Evolutionary conservation across 2,113 vertebrate species (phyloP), one percentile per base, ranked within the genome.

Genomic region (Eptesicus fuscus): DNA sequence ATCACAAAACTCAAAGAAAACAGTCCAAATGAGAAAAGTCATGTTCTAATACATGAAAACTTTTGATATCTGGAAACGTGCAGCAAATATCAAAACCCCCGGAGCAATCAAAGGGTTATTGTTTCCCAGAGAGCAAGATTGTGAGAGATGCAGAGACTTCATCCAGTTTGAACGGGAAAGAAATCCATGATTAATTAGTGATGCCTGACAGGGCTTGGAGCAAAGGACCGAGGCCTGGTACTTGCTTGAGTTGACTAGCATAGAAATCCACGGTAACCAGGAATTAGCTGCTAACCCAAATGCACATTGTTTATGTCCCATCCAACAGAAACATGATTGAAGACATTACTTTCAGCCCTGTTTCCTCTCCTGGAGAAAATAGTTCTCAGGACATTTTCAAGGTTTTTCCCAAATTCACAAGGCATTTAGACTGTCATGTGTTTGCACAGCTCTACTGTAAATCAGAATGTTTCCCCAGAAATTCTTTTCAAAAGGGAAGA

Each of bases 351-450:
- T 74, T 59, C 53, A 88, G 37, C 85, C 25, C 18, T 69, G 90
- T 95, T 83, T 14, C 53, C 7, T 76, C 49, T 90, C 17, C 71
- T 93, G 51, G 74, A 93, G 44, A 83, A 37, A 65, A 96, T 94
- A 96, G 4, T 91, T 90, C 44, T 25, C 44, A 42, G 35, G 42
- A 85, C 88, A 63, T 82, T 88, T 63, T 69, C 90, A 96, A 95
- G 32, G 9, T 44, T 91, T 96, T 61, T 32, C 7, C 94, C 95
- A 97, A 67, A 96, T 92, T 93, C 76, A 92, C 4, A 11, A 95
- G 91, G 49, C 93, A 88, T 93, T 96, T 82, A 96, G 42, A 13
- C 51, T 94, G 71, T 30, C 51, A 70, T 71, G 71, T 1, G 1
- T 83, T 93, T 85, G 40, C 92, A 65, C 4, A 84, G 32, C 40